These are phyloP conservation scores for Chionomys nivalis DNA, from an alignment of 2,113 vertebrate species.

Conservation along the genomic window DNA sequence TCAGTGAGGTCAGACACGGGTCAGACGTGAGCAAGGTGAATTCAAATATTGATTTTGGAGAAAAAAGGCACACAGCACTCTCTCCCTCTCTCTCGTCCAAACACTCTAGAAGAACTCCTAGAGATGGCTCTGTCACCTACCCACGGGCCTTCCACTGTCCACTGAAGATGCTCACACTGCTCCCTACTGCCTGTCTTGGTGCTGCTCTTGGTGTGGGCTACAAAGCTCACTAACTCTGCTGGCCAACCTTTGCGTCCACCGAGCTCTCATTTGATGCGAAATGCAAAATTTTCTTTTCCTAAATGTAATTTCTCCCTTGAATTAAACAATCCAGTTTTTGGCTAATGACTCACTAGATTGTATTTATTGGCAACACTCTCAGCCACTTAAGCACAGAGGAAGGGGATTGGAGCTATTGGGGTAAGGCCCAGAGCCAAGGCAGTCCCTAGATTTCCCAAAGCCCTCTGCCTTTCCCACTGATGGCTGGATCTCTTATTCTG, in stretches of 20 bases:
- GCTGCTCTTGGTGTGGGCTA: rapidly evolving
- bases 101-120: not conserved
- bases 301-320: slow-evolving; percentile 20
- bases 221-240: rapidly evolving
- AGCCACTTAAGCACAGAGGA: slow-evolving; percentile 66
- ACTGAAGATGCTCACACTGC: not conserved
- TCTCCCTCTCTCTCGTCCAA: not conserved
- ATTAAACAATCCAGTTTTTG: slow-evolving; percentile 68
- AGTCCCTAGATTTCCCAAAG: slow-evolving; percentile 45
- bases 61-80: too few relatives aligned
- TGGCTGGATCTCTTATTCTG: slow-evolving; percentile 42
- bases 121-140: too few relatives aligned
- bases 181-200: not conserved
- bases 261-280: not conserved
- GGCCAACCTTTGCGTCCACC: not conserved
- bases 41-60: not conserved
- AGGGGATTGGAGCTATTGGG: slow-evolving; percentile 69
- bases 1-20: not conserved
- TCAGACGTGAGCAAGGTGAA: not conserved
- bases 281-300: slow-evolving; percentile 19
- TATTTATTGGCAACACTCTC: slow-evolving; percentile 70
- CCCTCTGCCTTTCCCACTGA: slow-evolving; percentile 71
- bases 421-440: slow-evolving; percentile 74
- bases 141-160: not conserved
- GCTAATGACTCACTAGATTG: slow-evolving; percentile 60